These are phyloP conservation scores for Drosophila arawakana DNA, from an alignment of 1,140 invertebrate genomes.

Conservation along the genomic window DNA sequence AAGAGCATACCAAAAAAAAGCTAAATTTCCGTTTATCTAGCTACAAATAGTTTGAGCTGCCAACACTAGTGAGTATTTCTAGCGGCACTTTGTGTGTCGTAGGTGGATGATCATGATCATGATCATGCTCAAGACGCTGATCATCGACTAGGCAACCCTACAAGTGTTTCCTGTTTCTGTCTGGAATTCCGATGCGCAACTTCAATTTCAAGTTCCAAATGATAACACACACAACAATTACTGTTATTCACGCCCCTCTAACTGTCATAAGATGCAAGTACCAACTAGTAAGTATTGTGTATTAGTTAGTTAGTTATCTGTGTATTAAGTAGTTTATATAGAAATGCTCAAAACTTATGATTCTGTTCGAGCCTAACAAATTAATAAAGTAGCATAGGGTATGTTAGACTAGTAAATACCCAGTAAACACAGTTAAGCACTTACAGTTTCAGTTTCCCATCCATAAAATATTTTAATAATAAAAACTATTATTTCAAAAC, in stretches of 20 bases:
- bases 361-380: neutral
- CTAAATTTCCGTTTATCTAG: too few relatives aligned
- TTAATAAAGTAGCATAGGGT: too few relatives aligned
- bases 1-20: too few relatives aligned
- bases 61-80: neutral
- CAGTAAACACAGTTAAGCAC: too few relatives aligned
- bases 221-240: constrained; percentile 14
- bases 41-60: too few relatives aligned
- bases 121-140: neutral
- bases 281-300: neutral
- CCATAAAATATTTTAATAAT: too few relatives aligned
- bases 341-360: neutral
- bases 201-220: constrained; percentile 14
- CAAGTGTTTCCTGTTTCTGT: neutral
- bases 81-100: constrained; percentile 33
- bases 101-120: constrained; percentile 40
- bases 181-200: constrained; percentile 11
- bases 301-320: too few relatives aligned
- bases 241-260: constrained; percentile 10
- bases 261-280: constrained; percentile 2
- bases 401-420: neutral
- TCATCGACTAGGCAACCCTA: neutral
- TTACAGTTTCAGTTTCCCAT: too few relatives aligned
- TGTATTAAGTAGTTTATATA: neutral
- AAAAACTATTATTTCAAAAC: too few relatives aligned